These are phyloP conservation scores for Oryzias javanicus DNA, from an alignment of 2,113 vertebrate genomes.

Conservation along the genomic window DNA sequence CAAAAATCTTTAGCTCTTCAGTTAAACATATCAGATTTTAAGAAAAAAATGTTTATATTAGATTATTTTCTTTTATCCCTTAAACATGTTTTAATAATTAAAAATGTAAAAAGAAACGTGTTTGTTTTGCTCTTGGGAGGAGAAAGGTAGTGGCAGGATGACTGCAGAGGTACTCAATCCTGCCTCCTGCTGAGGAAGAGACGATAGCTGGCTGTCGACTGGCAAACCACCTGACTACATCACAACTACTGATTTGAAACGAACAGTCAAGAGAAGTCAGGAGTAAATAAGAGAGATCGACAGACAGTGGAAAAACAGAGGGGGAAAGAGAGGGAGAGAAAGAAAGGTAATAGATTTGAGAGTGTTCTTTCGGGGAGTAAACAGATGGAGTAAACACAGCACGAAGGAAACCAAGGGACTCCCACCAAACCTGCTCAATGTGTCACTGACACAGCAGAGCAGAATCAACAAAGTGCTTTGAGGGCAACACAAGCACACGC, in stretches of 20 bases:
- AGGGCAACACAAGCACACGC: conserved; percentile 56
- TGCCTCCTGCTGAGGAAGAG: conserved; percentile 57
- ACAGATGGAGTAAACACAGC: conserved; percentile 75
- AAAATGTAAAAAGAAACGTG: conserved; percentile 26
- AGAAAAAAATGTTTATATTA: no score
- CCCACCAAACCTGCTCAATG: conserved; percentile 65
- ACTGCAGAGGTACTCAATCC: conserved; percentile 60
- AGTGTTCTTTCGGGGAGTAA: conserved; percentile 66
- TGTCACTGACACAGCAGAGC: conserved; percentile 69
- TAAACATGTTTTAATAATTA: conserved; percentile 16
- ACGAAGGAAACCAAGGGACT: conserved; percentile 68
- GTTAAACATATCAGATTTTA: no score
- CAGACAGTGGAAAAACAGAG: conserved; percentile 53
- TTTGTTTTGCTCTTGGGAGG: conserved; percentile 24
- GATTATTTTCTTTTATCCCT: no score
- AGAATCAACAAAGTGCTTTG: conserved; percentile 72
- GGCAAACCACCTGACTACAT: conserved; percentile 58
- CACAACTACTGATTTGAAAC: conserved; percentile 63
- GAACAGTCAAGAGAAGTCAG: conserved; percentile 67
- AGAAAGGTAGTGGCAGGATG: conserved; percentile 44
- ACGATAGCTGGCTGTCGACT: conserved; percentile 54
- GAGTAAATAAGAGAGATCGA: conserved; percentile 65
- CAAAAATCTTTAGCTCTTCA: no score
- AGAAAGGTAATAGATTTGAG: conserved; percentile 64
- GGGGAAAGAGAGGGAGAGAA: conserved; percentile 28